Conservation (phyloP, 2,113 vertebrate species). For the Labeo catla region DNA sequence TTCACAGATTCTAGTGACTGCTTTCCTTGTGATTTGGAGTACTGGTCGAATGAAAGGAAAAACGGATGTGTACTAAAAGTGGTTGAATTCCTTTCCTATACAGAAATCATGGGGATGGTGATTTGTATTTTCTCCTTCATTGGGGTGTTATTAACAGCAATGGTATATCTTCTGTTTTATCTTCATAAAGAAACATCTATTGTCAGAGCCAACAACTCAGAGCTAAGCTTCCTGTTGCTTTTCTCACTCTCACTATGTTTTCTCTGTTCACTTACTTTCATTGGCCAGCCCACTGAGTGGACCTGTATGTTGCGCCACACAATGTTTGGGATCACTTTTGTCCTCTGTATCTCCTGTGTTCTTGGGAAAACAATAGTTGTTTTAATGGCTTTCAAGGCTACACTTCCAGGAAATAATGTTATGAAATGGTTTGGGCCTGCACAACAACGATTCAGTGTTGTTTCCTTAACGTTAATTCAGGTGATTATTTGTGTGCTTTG, state of each 20-base stretch:
- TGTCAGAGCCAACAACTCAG: constrained; percentile 48
- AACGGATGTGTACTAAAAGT: not conserved
- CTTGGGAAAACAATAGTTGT: constrained; percentile 64
- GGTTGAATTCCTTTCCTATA: not conserved
- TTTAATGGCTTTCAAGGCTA: constrained; percentile 61
- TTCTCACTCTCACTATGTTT: constrained; percentile 54
- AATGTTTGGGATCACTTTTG: constrained; percentile 61
- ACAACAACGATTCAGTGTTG: constrained; percentile 60
- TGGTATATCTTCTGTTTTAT: not conserved
- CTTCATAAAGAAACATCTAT: constrained; percentile 55
- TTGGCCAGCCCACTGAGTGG: not conserved
- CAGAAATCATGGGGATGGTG: not conserved
- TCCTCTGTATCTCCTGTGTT: constrained; percentile 61
- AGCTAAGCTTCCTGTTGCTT: not conserved
- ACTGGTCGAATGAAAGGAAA: not conserved
- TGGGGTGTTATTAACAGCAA: not conserved
- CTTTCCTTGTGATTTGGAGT: constrained; percentile 37
- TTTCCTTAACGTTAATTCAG: constrained; percentile 66
- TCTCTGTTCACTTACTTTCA: constrained; percentile 33
- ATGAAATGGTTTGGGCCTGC: constrained; percentile 38
- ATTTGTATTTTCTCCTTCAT: not conserved
- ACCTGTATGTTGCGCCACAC: constrained; percentile 5
- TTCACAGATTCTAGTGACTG: constrained; percentile 57
- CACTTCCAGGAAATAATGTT: constrained; percentile 56
- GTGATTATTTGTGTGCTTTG: constrained; percentile 70